Evolutionary conservation across 1,140 invertebrate species (phyloP).

Genomic region (Drosophila jambulina): DNA sequence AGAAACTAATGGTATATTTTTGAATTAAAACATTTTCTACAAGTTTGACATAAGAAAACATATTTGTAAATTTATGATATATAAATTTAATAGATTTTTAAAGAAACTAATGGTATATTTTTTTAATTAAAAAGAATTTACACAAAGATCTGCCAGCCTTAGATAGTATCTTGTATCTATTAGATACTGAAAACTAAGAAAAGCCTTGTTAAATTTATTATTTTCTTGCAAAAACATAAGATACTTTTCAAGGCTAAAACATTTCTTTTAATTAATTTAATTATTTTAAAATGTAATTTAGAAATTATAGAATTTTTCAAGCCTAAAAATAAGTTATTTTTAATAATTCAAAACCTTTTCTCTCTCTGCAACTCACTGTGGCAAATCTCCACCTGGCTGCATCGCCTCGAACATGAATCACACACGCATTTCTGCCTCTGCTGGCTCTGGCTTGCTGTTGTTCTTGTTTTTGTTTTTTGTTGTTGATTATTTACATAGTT

Average conservation of each 20-base stretch:
- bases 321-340: background rate
- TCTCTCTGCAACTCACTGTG: slow-evolving; percentile 15
- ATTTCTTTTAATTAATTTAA: background rate
- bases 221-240: background rate
- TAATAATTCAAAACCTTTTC: background rate
- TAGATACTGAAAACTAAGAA: background rate
- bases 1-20: too few relatives aligned
- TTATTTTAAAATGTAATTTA: background rate
- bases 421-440: slow-evolving; percentile 65
- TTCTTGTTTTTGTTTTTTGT: slow-evolving; percentile 61
- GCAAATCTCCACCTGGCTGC: slow-evolving; percentile 64
- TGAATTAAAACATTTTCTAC: too few relatives aligned
- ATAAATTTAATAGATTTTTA: background rate
- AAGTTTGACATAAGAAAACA: background rate
- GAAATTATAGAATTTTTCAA: too few relatives aligned
- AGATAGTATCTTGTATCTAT: too few relatives aligned
- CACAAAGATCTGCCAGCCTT: background rate
- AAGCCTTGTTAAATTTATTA: fast-evolving
- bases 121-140: background rate
- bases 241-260: background rate
- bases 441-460: slow-evolving; percentile 33
- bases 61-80: background rate
- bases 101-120: too few relatives aligned
- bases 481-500: slow-evolving; percentile 83
- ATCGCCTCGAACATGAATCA: slow-evolving; percentile 71